Conservation (phyloP, 2,113 vertebrate species). For the Saccopteryx leptura region DNA sequence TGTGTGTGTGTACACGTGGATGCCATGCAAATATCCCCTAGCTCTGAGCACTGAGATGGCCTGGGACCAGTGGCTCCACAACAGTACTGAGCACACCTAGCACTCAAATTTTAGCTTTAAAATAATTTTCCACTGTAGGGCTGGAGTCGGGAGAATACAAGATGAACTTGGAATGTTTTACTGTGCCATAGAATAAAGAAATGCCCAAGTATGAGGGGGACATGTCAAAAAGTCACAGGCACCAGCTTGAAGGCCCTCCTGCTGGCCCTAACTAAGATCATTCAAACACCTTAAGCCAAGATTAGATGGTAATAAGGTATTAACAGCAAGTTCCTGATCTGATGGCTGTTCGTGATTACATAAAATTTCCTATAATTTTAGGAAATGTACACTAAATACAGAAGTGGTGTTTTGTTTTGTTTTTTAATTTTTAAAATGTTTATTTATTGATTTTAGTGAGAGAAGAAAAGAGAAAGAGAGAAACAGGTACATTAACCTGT, state of each 20-base stretch:
- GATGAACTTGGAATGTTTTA: background rate
- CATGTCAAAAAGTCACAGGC: background rate
- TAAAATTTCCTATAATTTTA: background rate
- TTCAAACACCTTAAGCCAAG: background rate
- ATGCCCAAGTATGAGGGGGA: too few species aligned
- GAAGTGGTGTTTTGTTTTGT: background rate
- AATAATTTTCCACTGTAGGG: background rate
- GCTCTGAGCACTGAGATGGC: background rate
- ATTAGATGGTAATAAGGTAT: background rate
- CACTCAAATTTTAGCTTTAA: background rate
- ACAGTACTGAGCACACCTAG: accelerated
- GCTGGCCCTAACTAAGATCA: background rate
- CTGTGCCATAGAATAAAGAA: background rate
- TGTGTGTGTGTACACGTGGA: background rate
- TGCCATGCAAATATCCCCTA: background rate
- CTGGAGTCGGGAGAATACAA: background rate
- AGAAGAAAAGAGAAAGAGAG: too few species aligned
- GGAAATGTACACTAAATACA: background rate
- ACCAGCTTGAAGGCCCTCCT: background rate
- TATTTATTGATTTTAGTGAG: too few species aligned
- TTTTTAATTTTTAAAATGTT: too few species aligned
- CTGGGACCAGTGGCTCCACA: background rate
- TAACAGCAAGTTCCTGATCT: background rate
- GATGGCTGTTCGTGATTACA: background rate
- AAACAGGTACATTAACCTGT: too few species aligned